Conservation (phyloP, 2,797 vertebrate genomes). For the Agapornis canus region DNA sequence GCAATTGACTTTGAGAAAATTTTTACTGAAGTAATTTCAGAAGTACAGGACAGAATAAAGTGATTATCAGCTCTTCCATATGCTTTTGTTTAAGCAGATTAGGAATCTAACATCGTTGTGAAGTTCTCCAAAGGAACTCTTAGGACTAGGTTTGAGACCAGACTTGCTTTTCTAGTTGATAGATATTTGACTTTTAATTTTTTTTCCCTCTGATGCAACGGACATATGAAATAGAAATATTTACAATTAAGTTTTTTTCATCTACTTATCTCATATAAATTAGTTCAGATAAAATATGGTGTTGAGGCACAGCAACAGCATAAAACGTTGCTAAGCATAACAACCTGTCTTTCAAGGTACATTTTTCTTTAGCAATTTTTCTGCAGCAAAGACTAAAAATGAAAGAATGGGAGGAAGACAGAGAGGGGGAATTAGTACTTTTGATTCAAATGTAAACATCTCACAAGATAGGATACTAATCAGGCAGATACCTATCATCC, state of each 20-base stretch:
- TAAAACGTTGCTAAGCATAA: background rate
- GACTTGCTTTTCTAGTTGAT: background rate
- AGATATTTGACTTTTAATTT: constrained; percentile 2
- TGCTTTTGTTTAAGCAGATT: background rate
- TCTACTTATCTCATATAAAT: constrained; percentile 7
- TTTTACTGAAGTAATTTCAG: background rate
- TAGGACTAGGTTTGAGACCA: background rate
- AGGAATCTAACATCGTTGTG: background rate
- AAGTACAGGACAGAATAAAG: background rate
- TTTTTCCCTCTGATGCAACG: background rate
- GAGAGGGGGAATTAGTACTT: background rate
- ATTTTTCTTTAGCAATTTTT: constrained; percentile 1
- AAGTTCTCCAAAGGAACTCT: background rate
- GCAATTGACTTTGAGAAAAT: background rate
- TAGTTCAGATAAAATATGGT: background rate
- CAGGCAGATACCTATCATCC: background rate
- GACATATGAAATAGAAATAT: background rate
- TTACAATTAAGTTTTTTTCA: constrained; percentile 19
- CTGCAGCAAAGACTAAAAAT: constrained; percentile 27
- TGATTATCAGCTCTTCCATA: background rate
- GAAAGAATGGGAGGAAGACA: background rate
- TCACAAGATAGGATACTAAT: constrained; percentile 28
- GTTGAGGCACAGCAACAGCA: background rate
- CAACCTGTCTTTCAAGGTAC: constrained; percentile 11
- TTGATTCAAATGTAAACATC: constrained; percentile 17